phyloP scores from a whole-genome alignment of 2,888 invertebrate species.

The Plebejus melissa region DNA sequence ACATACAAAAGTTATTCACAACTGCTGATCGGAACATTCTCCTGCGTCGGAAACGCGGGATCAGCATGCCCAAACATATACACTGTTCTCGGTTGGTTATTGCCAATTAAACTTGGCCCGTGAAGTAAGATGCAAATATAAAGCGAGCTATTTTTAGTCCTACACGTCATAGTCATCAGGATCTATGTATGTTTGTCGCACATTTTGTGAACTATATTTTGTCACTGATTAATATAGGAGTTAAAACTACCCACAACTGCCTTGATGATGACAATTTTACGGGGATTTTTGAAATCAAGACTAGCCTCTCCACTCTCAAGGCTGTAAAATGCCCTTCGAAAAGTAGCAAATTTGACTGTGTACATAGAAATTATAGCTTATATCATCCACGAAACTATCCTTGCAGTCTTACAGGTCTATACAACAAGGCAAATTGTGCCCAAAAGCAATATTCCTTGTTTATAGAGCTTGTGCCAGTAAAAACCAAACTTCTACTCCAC shows the following conservation, averaged over 20 bases:
- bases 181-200: background rate
- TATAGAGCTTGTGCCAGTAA: background rate
- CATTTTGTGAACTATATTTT: too few relatives aligned
- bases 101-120: conserved; percentile 18
- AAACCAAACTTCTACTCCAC: background rate
- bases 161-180: background rate
- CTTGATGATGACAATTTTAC: too few relatives aligned
- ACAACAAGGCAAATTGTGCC: background rate
- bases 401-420: too few relatives aligned
- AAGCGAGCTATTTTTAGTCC: background rate
- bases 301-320: too few relatives aligned
- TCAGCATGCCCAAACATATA: conserved; percentile 17
- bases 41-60: background rate
- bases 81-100: conserved; percentile 11
- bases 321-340: too few relatives aligned
- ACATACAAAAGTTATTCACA: conserved; percentile 18
- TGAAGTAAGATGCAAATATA: conserved; percentile 1
- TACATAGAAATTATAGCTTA: too few relatives aligned
- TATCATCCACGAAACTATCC: too few relatives aligned
- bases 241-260: too few relatives aligned
- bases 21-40: conserved; percentile 20
- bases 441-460: background rate
- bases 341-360: too few relatives aligned
- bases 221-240: too few relatives aligned
- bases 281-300: too few relatives aligned